Evolutionary conservation across 2,113 vertebrate species (phyloP), one percentile per base, ranked within the genome.

Genomic region (Dipodomys stephensi): DNA sequence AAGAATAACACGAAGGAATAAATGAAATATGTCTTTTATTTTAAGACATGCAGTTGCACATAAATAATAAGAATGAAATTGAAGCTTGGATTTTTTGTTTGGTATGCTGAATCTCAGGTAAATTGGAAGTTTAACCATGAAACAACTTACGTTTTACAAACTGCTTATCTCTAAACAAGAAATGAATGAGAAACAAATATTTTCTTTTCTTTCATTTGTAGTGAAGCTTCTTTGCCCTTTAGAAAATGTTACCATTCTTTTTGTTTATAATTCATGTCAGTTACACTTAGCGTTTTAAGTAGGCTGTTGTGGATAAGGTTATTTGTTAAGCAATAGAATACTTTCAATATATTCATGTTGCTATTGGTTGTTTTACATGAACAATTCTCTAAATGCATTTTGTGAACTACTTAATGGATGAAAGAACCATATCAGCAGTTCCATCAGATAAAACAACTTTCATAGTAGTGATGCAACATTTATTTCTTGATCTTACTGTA

Each of bases 81-180:
- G 22, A 90, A 91, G 88, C 18, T 87, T 81, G 62, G 4, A 81
- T 91, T 67, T 88, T 30, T 87, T 95, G n/a, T 79, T 94, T 88
- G 39, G 3, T 83, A 83, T 74, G 25, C 22, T 49, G 72, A 84
- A 18, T 87, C 22, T 90, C 44, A 88, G 53, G 6, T 76, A 89
- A 95, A 82, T 87, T 94, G 78, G 13, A 96, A 89, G 23, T 89
- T 94, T 93, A 92, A 81, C 57, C 22, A 57, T 84, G 76, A 95
- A 92, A 92, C 39, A 92, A 53, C n/a, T 72, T 93, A 90, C 96
- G 67, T 87, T 89, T 32, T 68, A 81, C 44, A 82, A 95, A 94
- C 62, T 95, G 4, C 11, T 90, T 46, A 77, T 88, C 16, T 30
- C 22, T 16, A 57, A 57, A 57, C 53, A 57, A 13, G 77, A 46